A percentile compares a stretch with the other conserved stretches of the same genome.
Evolutionary conservation across 2,797 vertebrate genomes (phyloP).

Genomic region (Sebastes alutus): DNA sequence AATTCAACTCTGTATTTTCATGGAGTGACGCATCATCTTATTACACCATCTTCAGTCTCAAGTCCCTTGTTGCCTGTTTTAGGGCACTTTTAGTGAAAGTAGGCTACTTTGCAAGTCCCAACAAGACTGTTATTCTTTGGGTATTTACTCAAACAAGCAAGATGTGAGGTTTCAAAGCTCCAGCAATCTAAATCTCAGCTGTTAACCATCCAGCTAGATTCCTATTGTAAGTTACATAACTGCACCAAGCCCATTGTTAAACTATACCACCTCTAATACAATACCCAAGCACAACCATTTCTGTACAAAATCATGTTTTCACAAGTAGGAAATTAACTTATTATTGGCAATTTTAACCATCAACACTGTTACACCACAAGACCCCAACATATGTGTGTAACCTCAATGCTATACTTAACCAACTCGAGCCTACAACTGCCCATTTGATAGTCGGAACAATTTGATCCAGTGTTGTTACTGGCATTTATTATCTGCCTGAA

Average conservation of each 20-base stretch:
- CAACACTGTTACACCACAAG: background rate
- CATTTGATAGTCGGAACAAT: background rate
- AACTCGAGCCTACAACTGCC: background rate
- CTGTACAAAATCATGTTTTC: background rate
- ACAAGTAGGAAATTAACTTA: background rate
- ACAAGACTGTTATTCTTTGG: background rate
- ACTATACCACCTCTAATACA: background rate
- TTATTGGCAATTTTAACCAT: background rate
- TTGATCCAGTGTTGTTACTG: background rate
- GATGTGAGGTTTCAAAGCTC: background rate
- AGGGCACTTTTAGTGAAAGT: background rate
- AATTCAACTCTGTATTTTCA: no score
- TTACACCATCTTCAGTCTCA: conserved; percentile 14
- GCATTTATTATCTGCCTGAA: background rate
- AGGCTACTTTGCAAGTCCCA: background rate
- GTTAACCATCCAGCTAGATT: background rate
- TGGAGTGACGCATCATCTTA: conserved; percentile 18
- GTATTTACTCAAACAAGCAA: background rate
- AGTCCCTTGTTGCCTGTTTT: background rate
- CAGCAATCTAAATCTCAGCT: background rate
- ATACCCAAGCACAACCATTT: background rate
- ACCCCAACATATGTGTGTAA: background rate
- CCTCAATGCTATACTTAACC: background rate
- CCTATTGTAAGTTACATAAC: background rate
- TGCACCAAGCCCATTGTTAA: background rate